Evolutionary conservation across 2,888 invertebrate genomes (phyloP), one percentile per base, ranked within the genome.

Genomic region (Epirrhoe alternata): DNA sequence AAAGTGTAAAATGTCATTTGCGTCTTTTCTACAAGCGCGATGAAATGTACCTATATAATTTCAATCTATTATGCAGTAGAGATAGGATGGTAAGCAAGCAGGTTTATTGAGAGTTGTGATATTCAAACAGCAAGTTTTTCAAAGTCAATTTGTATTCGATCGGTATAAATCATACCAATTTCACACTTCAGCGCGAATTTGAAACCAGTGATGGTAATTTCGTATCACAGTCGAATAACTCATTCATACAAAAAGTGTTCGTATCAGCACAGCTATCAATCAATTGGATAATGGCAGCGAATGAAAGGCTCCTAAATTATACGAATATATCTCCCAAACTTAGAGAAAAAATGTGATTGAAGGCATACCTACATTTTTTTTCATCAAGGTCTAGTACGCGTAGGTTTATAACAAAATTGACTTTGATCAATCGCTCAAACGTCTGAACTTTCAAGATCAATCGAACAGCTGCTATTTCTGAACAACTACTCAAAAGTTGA

Each of bases 401-500:
- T 49, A n/a, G n/a, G n/a, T n/a, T n/a, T n/a, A 59, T 61, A 61
- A 49, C 24, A 47, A 67, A 55, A 50, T 49, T 38, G 42, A 47
- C 38, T 60, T 62, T 55, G 17, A 69, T 68, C 65, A 64, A 71
- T 68, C 60, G 65, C 64, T 68, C 54, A 45, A 68, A 62, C 62
- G 53, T 55, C 59, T 65, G 61, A 55, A 59, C 47, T 61, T 24
- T 31, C 33, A 64, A 65, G 59, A 62, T 35, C 45, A 57, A 51
- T 66, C 54, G 59, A 38, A 57, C 49, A 52, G 49, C 52, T 47
- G 62, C n/a, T 71, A 62, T 69, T 68, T 70, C 64, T 61, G 49
- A 58, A 51, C 30, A 16, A 31, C 59, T 31, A 50, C n/a, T 60
- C 49, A 49, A 62, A 62, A 61, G 38, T 59, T 33, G 50, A 54